Percentiles rank a stretch among this genome's conserved stretches.
Evolutionary conservation across 2,113 vertebrate species (phyloP).

Genomic region (Dicaeum eximium): DNA sequence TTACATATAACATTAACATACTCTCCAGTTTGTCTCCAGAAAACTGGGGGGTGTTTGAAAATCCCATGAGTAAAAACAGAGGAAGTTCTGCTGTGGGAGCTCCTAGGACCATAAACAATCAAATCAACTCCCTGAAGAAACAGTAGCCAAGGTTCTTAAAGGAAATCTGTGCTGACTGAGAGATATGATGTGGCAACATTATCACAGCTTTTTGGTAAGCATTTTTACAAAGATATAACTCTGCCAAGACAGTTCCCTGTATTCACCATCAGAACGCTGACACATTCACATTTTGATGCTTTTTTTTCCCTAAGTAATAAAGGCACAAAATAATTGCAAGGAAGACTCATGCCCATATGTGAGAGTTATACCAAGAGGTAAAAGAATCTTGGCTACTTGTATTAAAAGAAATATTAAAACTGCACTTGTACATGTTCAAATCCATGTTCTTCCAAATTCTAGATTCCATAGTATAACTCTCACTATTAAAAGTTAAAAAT

Average conservation of each 20-base stretch:
- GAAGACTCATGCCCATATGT: accelerated
- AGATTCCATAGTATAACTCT: neutral
- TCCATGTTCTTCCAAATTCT: neutral
- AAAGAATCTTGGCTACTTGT: neutral
- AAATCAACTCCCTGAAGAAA: neutral
- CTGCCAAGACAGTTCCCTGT: neutral
- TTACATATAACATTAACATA: no score
- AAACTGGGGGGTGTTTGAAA: neutral
- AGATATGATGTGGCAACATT: accelerated
- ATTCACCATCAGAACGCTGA: neutral
- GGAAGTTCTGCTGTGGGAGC: neutral
- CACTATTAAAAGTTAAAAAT: neutral
- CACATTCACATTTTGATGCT: neutral
- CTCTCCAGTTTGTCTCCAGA: neutral
- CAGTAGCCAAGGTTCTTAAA: neutral
- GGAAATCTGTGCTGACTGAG: neutral
- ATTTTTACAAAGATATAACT: neutral
- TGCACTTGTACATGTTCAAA: neutral
- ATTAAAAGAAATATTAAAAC: neutral
- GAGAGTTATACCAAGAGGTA: neutral
- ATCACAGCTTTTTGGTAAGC: neutral
- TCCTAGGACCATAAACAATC: neutral
- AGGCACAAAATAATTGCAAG: neutral
- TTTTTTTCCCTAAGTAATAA: neutral
- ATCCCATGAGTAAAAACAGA: neutral